Base-by-base conservation (phyloP, 2,888 invertebrate genomes). In the Eupithecia inturbata region DNA sequence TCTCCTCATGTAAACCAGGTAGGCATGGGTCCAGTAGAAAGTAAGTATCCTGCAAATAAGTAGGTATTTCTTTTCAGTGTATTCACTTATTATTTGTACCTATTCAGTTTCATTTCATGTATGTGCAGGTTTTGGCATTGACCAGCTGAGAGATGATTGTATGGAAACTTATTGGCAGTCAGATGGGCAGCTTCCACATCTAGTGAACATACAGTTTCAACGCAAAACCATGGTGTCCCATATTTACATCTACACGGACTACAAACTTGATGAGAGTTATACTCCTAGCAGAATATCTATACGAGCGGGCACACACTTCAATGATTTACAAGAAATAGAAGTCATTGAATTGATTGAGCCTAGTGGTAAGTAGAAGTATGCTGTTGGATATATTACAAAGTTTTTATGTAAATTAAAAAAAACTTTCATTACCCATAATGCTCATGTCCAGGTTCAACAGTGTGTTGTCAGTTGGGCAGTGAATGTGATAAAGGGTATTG, bases 81-180 rank as follows among this genome's bases (percentile, higher is more conserved):
- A 26, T 57, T 57, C 26, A 12, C 12, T 4, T 57, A 26, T 12
- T 53, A n/a, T n/a, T n/a, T n/a, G n/a, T n/a, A n/a, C n/a, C n/a
- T n/a, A n/a, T n/a, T n/a, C n/a, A n/a, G 10, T 53, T 53, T 53
- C n/a, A 53, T 53, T 53, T n/a, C 10, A 0, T n/a, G n/a, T n/a
- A 9, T 49, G 72, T 74, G 74, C 66, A 97, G 99, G 99, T 64
- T 99, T 99, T 95, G 99, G 99, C 4, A 99, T 99, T 6, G 98
- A 99, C 87, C 99, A 99, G 87, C 91, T 99, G 62, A 95, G 99
- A 79, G 99, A 99, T 90, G 98, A 99, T 87, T 97, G 98, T 78
- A 97, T 98, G 91, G 99, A 99, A 82, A 99, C 99, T 4, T 99
- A 99, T 89, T 99, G 99, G 99, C 99, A 99, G 89, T 99, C 99